Percentiles rank a stretch among this genome's conserved stretches.
Conservation (phyloP, 2,797 vertebrate species). For the Pantherophis vulpinus region DNA sequence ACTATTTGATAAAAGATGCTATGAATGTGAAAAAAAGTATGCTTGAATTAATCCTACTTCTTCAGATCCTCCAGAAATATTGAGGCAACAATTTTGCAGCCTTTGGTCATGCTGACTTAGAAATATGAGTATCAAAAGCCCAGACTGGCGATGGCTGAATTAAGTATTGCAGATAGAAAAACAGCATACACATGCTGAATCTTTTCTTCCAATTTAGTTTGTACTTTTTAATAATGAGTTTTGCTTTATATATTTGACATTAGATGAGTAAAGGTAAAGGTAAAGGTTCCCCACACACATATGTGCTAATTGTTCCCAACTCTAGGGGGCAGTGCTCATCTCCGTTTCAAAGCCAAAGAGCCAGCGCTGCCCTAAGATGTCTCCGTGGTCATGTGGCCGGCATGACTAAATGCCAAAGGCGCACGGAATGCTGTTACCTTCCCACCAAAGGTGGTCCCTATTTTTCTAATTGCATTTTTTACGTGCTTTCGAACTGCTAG, state of each 20-base stretch:
- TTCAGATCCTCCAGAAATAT: neutral
- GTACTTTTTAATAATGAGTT: slow-evolving; percentile 7
- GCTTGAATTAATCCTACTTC: neutral
- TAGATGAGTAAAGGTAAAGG: slow-evolving; percentile 2
- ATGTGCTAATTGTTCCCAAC: no score
- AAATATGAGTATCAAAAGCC: neutral
- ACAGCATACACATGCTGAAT: neutral
- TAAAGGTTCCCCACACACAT: no score
- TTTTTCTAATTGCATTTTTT: no score
- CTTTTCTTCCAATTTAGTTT: slow-evolving; percentile 22
- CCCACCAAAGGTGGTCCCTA: no score
- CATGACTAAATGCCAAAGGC: no score
- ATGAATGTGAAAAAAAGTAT: neutral
- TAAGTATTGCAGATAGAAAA: neutral
- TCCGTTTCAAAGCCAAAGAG: no score
- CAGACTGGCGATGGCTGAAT: neutral
- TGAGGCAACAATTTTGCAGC: neutral
- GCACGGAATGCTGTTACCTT: no score
- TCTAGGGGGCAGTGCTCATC: no score
- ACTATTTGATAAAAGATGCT: neutral
- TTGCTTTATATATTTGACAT: slow-evolving; percentile 21
- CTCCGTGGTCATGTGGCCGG: no score
- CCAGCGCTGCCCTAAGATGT: no score
- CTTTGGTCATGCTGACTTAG: neutral
- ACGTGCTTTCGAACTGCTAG: no score